Evolutionary conservation across 30 jellyfish, hydroid and myxozoan species (phyloP).

Genomic region (Aurelia coerulea): DNA sequence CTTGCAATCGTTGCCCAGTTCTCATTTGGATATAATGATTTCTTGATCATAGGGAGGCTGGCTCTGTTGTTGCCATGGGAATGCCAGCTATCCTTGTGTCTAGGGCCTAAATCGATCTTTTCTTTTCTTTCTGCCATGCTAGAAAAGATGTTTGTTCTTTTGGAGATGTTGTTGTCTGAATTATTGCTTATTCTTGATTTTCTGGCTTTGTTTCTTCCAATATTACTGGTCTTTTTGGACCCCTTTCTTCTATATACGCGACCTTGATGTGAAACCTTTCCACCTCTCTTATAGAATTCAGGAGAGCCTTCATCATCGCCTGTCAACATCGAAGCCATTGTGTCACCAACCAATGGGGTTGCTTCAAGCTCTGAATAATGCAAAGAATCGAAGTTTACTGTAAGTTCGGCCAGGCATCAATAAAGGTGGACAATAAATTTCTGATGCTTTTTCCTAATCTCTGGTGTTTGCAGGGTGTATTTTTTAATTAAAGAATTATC

Average conservation of each 20-base stretch:
- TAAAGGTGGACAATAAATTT: background rate
- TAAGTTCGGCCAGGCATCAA: background rate
- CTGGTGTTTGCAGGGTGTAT: background rate
- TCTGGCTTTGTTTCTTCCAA: background rate
- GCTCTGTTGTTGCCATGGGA: constrained; percentile 13
- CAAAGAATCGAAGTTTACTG: background rate
- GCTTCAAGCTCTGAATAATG: constrained; percentile 43
- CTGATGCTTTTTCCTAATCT: background rate
- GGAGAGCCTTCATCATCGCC: constrained; percentile 30
- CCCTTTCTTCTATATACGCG: too few relatives aligned
- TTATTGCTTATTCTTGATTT: background rate
- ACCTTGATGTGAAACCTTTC: background rate
- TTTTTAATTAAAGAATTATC: too few relatives aligned
- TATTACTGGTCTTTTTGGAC: too few relatives aligned
- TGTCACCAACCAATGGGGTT: constrained; percentile 57
- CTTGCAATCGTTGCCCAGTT: constrained; percentile 6
- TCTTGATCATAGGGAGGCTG: constrained; percentile 1
- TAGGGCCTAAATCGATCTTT: background rate
- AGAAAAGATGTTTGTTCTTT: constrained; percentile 2
- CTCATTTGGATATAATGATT: background rate
- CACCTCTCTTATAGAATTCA: constrained; percentile 46
- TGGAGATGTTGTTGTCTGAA: background rate
- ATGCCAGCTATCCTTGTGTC: constrained; percentile 32
- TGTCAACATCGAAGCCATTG: constrained; percentile 48
- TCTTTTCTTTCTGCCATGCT: background rate